Base-by-base conservation (phyloP, 2,888 invertebrate genomes). In the Rhogogaster chlorosoma region DNA sequence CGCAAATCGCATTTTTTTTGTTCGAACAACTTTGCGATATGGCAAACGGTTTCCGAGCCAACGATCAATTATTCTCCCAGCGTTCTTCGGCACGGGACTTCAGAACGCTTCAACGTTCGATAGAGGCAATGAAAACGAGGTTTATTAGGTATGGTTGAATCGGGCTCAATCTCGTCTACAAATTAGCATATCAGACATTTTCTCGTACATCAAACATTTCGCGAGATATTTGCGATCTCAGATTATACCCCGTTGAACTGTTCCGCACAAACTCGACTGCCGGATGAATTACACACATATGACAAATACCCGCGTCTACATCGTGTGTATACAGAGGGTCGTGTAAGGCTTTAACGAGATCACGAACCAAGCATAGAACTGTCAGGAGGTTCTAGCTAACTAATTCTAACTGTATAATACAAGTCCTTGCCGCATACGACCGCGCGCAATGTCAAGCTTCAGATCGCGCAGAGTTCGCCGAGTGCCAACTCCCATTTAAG, bases 391-490 rank as follows among this genome's bases (percentile, higher is more conserved):
- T 83, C 83, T 45, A 83, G 70, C 67, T 83, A 64, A 83, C 83
- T 80, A 80, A 80, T 83, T 83, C 83, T 70, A 83, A 83, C 83
- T 70, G 83, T 64, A 83, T 83, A 83, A 83, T 83, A 70, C 83
- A 67, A 83, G 83, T 83, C 83, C 83, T 26, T 61, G 83, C 67
- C 80, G 49, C 64, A 32, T 42, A 45, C 42, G n/a, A 57, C 80
- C 38, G 80, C n/a, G 71, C 57, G 61, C 80, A 80, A 80, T 80
- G 80, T 61, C 57, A 80, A 80, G 49, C 80, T 38, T 26, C 80
- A 80, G 80, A 80, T 61, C 61, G 36, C 18, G 53, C 29, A 77
- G 38, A 73, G 71, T 61, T 80, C 61, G 61, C 38, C 49, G 80
- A 80, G 80, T 61, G 57, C 80, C 61, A 80, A 80, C 80, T 61